Evolutionary conservation across 2,888 invertebrate species (phyloP), one percentile per base, ranked within the genome.

Genomic region (Bombylius discolor): DNA sequence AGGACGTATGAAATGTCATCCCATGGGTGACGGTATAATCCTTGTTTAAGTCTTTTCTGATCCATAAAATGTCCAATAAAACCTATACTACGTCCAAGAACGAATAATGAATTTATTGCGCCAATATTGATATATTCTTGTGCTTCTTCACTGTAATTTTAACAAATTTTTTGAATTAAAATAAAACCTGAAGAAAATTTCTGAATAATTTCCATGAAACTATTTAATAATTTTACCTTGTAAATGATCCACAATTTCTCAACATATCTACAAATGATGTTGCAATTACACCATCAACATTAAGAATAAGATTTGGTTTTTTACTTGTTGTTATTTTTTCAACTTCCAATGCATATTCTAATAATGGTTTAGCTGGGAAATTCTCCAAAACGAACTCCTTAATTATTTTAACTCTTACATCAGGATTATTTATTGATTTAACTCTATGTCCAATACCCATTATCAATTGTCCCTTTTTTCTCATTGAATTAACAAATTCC

Each of bases 271-370:
- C 98, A 77, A 99, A 97, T 14, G 94, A 86, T 47, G 94, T 93
- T 0, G 96, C 99, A 65, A 99, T 97, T 62, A 97, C 89, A 56
- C 99, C 99, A 76, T 99, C 99, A 31, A 99, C 99, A 76, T 99
- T 99, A 59, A 99, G 81, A 71, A 99, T 99, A 56, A 99, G 81
- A 78, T 99, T 99, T n/a, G 99, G 99, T 77, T 99, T 99, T 82
- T 99, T 99, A 65, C 95, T 88, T 4, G 96, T 99, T 31, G 99
- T 99, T 68, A 99, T 94, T 70, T 97, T 96, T 69, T 99, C 99
- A 44, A 99, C 98, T 77, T 97, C 95, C 12, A 97, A 77, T 2
- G 99, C 99, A 75, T 96, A 99, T 60, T 89, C 82, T 12, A 98
- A 81, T n/a, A 99, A 80, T 0, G 98, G 98, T 63, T 90, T 92